Base-by-base conservation (phyloP, 2,113 vertebrate genomes). In the Periophthalmodon schlosseri region DNA sequence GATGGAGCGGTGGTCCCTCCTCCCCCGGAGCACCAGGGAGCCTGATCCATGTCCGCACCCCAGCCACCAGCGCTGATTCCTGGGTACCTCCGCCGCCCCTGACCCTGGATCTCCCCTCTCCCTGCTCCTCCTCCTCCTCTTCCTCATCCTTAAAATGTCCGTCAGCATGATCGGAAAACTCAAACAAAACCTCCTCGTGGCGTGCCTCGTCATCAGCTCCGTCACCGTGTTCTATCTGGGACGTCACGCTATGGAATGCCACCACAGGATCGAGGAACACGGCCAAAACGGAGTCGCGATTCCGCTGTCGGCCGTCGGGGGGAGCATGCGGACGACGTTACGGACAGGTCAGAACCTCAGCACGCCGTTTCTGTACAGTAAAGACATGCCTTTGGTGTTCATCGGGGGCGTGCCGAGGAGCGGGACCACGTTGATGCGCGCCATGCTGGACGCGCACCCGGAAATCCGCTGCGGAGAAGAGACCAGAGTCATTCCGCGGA, bases 351-450 rank as follows among this genome's bases (percentile, higher is more conserved):
- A 92, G 28, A 86, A 86, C 5, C 72, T 73, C 33, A 95, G 87
- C 49, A 94, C 89, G 71, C 94, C 91, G 10, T 90, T 94, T 56
- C 79, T 95, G 73, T 99, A 99, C 92, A 95, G 95, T 93, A 99
- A 99, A 89, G 97, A 98, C 93, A 99, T 96, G 97, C 97, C 97
- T 1, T 94, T 99, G 46, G 93, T 99, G 68, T 99, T 99, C 86
- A 97, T 99, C 2, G 97, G 97, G 0, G 97, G 97, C 1, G 97
- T 99, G 0, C 97, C 97, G 50, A 95, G 97, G 28, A 98, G 97
- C 5, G 97, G 97, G 69, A 99, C 97, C 63, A 99, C 97, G 2
- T 91, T 99, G 3, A 99, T 99, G 97, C 88, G 97, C 18, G 97
- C 97, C 47, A 99, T 99, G 97, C 86, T 99, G 33, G 97, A 99